Conservation (phyloP, 2,113 vertebrate genomes). For the Candoia aspera region DNA sequence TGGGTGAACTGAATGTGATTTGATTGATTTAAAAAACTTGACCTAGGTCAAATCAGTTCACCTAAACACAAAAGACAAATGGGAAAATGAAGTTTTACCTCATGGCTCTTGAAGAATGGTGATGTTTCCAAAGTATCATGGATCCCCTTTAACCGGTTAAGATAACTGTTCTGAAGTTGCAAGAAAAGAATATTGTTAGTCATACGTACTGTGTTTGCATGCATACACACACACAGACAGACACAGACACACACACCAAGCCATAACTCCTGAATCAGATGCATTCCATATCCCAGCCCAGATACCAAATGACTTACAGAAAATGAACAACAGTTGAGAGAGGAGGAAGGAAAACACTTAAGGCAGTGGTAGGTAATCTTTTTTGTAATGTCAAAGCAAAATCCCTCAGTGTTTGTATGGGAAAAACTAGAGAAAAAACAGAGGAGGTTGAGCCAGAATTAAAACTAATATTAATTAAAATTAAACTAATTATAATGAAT, state of each 20-base stretch:
- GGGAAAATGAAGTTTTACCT: conserved; percentile 76
- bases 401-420: too few species aligned
- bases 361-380: neutral
- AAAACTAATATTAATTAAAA: too few species aligned
- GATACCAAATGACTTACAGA: neutral
- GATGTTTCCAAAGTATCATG: conserved; percentile 85
- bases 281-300: neutral
- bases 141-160: conserved; percentile 86
- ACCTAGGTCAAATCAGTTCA: too few species aligned
- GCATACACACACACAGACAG: too few species aligned
- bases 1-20: neutral
- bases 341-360: neutral
- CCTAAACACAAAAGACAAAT: neutral
- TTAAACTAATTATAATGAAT: too few species aligned
- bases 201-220: neutral
- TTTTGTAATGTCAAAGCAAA: neutral
- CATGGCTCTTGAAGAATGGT: conserved; percentile 92
- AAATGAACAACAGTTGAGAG: neutral
- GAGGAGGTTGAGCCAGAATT: too few species aligned
- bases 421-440: too few species aligned
- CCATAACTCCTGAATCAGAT: neutral
- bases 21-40: too few species aligned
- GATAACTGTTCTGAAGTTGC: conserved; percentile 81
- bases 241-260: neutral
- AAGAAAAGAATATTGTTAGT: conserved; percentile 19